Evolutionary conservation across 2,888 invertebrate species (phyloP).

Genomic region (Cosmopolites sordidus): DNA sequence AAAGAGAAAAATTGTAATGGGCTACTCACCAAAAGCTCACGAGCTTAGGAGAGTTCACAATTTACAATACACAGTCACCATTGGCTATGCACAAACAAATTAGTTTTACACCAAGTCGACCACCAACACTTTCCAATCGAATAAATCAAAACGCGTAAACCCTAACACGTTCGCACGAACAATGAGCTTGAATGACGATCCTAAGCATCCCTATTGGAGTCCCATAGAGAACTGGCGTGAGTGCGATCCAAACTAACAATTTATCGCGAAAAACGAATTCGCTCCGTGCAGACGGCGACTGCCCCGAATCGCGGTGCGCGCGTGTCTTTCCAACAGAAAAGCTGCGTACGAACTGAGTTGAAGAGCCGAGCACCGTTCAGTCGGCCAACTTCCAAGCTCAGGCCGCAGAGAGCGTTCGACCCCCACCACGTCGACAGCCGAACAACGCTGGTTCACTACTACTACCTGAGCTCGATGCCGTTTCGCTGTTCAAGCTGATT

Average conservation of each 20-base stretch:
- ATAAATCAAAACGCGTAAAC: no score
- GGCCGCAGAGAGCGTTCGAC: slow-evolving; percentile 21
- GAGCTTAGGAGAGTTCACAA: no score
- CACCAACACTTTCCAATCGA: no score
- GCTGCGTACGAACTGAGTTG: slow-evolving; percentile 26
- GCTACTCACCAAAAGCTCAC: no score
- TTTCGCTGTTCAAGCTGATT: slow-evolving; percentile 17
- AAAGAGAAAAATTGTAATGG: no score
- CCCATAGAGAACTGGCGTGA: slow-evolving; percentile 15
- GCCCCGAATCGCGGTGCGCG: slow-evolving; percentile 17
- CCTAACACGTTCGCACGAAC: no score
- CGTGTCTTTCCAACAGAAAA: slow-evolving; percentile 14
- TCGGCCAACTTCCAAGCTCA: slow-evolving; percentile 17
- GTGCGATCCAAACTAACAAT: slow-evolving; percentile 14
- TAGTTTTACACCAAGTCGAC: no score
- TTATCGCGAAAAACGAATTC: slow-evolving; percentile 20
- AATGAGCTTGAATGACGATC: no score
- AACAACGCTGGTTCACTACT: not conserved
- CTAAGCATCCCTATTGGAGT: slow-evolving; percentile 18
- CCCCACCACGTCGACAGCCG: slow-evolving; percentile 18
- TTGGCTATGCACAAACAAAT: no score
- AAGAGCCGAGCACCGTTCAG: slow-evolving; percentile 19
- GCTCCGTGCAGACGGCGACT: slow-evolving; percentile 14
- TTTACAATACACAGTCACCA: no score
- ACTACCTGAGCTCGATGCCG: slow-evolving; percentile 19